Evolutionary conservation across 2,797 vertebrate genomes (phyloP), one percentile per base, ranked within the genome.

Genomic region (Gymnodraco acuticeps): DNA sequence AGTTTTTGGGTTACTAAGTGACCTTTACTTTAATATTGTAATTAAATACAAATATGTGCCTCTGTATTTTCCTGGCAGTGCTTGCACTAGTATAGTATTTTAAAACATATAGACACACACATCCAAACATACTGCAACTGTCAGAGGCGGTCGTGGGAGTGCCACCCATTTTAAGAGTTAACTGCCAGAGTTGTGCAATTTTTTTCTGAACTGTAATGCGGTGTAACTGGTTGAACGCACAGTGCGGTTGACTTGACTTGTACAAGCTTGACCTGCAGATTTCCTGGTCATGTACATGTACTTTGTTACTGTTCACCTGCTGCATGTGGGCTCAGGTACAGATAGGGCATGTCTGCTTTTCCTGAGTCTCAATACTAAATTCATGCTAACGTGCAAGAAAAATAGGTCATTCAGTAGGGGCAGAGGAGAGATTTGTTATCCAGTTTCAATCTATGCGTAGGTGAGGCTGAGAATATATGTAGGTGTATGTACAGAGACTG

Each of bases 161-260:
- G 68, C 16, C 53, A 31, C 58, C 58, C 45, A 50, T 76, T 71
- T 76, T 52, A 17, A 70, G 55, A 48, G 41, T 73, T 69, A 83
- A 84, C 83, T 67, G 75, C 46, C 59, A 72, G 13, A 56, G 53
- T 73, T 80, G 58, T 56, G 70, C 53, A 76, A 71, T 50, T 54
- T 16, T 47, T 55, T 20, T 31, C 23, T 72, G 46, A n/a, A 48
- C 27, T 72, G 54, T 64, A 72, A 89, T 88, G 86, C 12, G 48
- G 90, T 78, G 47, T 23, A 82, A 92, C 92, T 73, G 87, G 89
- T 92, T 81, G 33, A 81, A 73, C 77, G 5, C 73, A 67, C 52
- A 61, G 66, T 45, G 17, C 3, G 14, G 51, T 27, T 83, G 81
- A 78, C 74, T 83, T 83, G 73, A 87, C 84, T 81, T 85, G 72